phyloP scores from a whole-genome alignment of 2,888 invertebrate species.

The Archaeoteleia sp. region DNA sequence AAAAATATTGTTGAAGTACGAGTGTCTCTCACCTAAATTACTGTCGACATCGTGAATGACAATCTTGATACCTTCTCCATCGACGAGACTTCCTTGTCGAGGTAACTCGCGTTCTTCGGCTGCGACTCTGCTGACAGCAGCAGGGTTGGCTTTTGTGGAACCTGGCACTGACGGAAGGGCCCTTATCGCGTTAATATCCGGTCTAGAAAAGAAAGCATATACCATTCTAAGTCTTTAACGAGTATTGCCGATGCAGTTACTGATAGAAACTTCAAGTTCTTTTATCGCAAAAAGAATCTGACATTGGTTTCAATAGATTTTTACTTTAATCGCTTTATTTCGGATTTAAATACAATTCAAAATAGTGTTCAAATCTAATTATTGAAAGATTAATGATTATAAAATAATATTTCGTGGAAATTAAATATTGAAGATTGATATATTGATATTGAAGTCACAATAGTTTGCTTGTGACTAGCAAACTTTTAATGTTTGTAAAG shows the following conservation, averaged over 20 bases:
- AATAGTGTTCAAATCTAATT: too few relatives aligned
- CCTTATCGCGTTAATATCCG: constrained; percentile 80
- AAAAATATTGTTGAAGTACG: constrained; percentile 22
- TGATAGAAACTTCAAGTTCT: constrained; percentile 13
- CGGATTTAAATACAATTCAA: too few relatives aligned
- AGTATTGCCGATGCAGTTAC: constrained; percentile 16
- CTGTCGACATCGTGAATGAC: constrained; percentile 93
- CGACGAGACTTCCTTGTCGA: constrained; percentile 88
- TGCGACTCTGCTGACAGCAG: constrained; percentile 79
- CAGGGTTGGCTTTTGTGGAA: constrained; percentile 74
- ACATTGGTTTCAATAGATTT: too few relatives aligned
- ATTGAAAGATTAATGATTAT: too few relatives aligned
- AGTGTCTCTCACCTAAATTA: constrained; percentile 69
- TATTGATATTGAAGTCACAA: too few relatives aligned
- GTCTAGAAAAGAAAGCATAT: constrained; percentile 76
- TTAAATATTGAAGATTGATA: too few relatives aligned
- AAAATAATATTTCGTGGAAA: too few relatives aligned
- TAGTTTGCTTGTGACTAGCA: too few relatives aligned
- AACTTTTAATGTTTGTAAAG: too few relatives aligned
- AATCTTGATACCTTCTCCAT: constrained; percentile 93
- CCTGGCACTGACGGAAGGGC: constrained; percentile 74
- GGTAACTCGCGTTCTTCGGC: constrained; percentile 80
- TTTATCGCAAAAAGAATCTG: neutral
- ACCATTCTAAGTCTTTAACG: constrained; percentile 19
- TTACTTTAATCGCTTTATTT: too few relatives aligned